Conservation (phyloP, 2,113 vertebrate species). For the Sylvietta virens region DNA sequence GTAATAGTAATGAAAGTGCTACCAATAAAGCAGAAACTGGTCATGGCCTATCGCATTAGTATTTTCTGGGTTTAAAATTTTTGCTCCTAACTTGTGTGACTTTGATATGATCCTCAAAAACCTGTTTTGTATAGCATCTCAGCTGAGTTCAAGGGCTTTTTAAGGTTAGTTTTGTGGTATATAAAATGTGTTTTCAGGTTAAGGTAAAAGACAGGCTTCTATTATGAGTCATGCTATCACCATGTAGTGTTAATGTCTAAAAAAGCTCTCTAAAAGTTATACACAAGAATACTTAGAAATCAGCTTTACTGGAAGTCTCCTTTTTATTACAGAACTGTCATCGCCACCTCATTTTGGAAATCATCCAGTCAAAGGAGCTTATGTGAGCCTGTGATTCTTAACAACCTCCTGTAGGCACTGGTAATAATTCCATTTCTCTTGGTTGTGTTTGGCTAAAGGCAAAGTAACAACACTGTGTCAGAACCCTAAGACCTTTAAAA, state of each 20-base stretch:
- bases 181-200: neutral
- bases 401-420: neutral
- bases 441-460: neutral
- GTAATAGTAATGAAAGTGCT: neutral
- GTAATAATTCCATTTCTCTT: neutral
- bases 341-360: neutral
- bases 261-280: neutral
- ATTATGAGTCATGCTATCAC: neutral
- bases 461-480: neutral
- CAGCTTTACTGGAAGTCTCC: neutral
- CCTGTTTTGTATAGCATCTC: neutral
- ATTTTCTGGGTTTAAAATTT: neutral
- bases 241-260: neutral
- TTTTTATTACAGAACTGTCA: neutral
- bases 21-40: neutral
- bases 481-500: neutral
- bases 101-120: neutral
- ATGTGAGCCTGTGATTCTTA: neutral
- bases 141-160: neutral
- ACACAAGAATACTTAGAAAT: neutral
- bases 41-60: neutral
- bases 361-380: neutral
- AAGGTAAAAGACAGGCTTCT: neutral
- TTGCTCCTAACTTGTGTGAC: neutral
- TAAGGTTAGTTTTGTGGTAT: neutral